Evolutionary conservation across 2,888 invertebrate genomes (phyloP), one percentile per base, ranked within the genome.

Genomic region (Arge pagana): DNA sequence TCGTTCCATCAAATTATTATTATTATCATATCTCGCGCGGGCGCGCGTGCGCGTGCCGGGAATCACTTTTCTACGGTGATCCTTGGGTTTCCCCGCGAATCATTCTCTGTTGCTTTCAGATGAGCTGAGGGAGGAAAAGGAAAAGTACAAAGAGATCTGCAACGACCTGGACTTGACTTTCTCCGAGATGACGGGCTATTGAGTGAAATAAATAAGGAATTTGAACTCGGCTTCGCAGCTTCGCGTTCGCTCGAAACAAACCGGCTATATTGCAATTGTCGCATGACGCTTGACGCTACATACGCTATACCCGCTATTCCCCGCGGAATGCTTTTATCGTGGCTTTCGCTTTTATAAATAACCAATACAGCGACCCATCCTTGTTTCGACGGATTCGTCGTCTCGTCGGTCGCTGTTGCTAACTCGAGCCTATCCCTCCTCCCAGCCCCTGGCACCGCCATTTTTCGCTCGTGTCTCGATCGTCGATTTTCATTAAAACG

Each of bases 101-200:
- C 65, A 50, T 55, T 57, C 50, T 41, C 52, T 52, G 55, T 18
- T 31, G 5, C 16, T 45, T 55, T 41, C 77, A 83, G 83, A 83
- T 75, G 83, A 83, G 65, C 76, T 83, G 68, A 80, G 83, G 67
- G 82, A 83, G 73, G 83, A 83, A 68, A 89, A 89, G 80, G 88
- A 88, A 79, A 87, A 86, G 77, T 89, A 87, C 85, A 88, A 87
- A 81, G 81, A 83, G 65, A 85, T 89, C 77, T 86, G 86, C 78
- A 88, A 88, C 78, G 88, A 89, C 74, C 79, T 89, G 78, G 88
- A 89, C 78, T 79, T 82, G 70, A 88, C 88, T 64, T 87, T 86
- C 80, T 84, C 87, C 72, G 87, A 87, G 76, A 81, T 88, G 77
- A 85, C 86, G 70, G 86, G 85, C 76, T 85, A 85, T 76, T 86